These are phyloP conservation scores for Vanessa tameamea DNA, from an alignment of 1,140 invertebrate species.

Conservation along the genomic window DNA sequence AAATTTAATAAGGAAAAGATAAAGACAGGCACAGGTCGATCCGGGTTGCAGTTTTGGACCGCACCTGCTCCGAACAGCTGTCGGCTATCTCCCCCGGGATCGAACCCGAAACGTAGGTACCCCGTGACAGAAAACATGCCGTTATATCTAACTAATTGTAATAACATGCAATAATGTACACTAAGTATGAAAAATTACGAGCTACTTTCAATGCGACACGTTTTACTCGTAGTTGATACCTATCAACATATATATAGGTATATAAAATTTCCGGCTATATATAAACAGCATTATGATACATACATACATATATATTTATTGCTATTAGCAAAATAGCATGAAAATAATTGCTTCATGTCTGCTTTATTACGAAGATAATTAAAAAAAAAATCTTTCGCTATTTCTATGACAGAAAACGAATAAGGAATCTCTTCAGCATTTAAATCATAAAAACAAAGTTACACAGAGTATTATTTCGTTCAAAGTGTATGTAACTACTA, in stretches of 20 bases:
- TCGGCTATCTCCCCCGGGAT: slow-evolving; percentile 66
- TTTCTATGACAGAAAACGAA: too few species aligned
- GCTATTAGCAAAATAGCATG: too few species aligned
- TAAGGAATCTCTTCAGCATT: too few species aligned
- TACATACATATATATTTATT: too few species aligned
- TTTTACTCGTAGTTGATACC: neutral
- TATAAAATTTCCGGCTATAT: neutral
- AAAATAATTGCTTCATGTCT: too few species aligned
- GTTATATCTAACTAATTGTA: slow-evolving; percentile 17
- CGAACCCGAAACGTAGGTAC: slow-evolving; percentile 47
- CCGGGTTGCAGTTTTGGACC: slow-evolving; percentile 39
- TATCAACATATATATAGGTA: neutral
- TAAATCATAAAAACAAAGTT: too few species aligned
- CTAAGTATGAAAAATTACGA: neutral
- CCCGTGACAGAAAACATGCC: slow-evolving; percentile 38
- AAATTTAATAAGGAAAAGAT: neutral
- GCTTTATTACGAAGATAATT: too few species aligned
- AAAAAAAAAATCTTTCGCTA: too few species aligned
- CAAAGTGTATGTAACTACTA: too few species aligned
- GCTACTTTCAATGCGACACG: neutral
- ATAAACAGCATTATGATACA: too few species aligned
- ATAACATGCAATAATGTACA: slow-evolving; percentile 43
- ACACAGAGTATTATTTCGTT: too few species aligned
- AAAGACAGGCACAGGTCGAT: slow-evolving; percentile 34
- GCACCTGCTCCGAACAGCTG: slow-evolving; percentile 73